Evolutionary conservation across 2,797 vertebrate species (phyloP).

Genomic region (Hemitrygon akajei): DNA sequence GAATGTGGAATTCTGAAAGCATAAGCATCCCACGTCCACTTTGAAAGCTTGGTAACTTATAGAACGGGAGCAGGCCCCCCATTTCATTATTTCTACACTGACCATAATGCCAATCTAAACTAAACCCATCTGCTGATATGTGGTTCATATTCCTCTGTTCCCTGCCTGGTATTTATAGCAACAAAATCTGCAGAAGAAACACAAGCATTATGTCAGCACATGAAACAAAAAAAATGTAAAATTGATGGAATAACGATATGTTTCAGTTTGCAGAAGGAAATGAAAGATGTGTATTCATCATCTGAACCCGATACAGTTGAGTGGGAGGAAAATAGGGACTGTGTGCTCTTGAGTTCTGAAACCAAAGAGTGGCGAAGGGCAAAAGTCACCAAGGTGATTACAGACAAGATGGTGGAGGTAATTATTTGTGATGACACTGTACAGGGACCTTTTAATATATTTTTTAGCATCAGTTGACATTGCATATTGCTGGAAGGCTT

Average conservation of each 20-base stretch:
- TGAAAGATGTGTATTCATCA: constrained; percentile 59
- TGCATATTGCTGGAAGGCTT: too few species aligned
- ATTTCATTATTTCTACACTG: too few species aligned
- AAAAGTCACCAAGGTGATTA: constrained; percentile 58
- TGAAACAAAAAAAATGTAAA: background rate
- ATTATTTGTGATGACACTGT: constrained; percentile 33
- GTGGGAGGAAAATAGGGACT: constrained; percentile 70
- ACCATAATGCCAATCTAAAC: too few species aligned
- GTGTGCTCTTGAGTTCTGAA: constrained; percentile 63
- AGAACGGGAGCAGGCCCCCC: background rate
- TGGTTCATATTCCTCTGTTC: background rate
- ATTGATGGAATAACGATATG: background rate
- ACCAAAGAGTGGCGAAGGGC: constrained; percentile 75
- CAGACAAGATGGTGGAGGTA: constrained; percentile 67
- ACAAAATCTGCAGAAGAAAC: background rate
- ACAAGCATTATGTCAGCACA: background rate
- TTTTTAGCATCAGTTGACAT: background rate
- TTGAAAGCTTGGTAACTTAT: background rate
- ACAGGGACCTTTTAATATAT: too few species aligned
- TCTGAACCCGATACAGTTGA: constrained; percentile 51
- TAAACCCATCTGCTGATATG: too few species aligned
- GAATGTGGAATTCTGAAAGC: background rate
- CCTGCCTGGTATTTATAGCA: too few species aligned
- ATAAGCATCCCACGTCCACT: background rate
- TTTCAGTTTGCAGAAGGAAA: constrained; percentile 65